Evolutionary conservation across 2,113 vertebrate genomes (phyloP), one percentile per base, ranked within the genome.

Genomic region (Cromileptes altivelis): DNA sequence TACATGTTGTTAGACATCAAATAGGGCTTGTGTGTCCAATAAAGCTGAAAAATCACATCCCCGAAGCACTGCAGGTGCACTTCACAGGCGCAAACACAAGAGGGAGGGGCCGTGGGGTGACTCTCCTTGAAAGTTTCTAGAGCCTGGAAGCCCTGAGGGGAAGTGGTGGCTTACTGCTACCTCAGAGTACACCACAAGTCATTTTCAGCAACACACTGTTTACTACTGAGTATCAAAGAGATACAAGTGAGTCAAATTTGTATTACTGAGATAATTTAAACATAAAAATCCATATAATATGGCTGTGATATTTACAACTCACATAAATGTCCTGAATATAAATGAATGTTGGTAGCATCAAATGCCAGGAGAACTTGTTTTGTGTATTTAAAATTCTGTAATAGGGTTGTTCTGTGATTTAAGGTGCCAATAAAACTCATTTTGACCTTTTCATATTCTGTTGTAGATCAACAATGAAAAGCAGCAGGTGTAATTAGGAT

Each of bases 61-160:
- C 82, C 56, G 60, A 80, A 89, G 82, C 77, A 17, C 50, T 67
- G 80, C 89, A 86, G 87, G 87, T 84, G 79, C 79, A 87, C 73
- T 82, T 83, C 70, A 85, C 69, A 75, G 67, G 45, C 52, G 67
- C 50, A 49, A 49, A 65, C 52, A 42, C 55, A 13, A 50, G 27
- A 15, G 64, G 50, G 60, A 23, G 60, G 71, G 50, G 62, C 14
- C 61, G 25, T 1, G 23, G 30, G 75, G 67, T 17, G 61, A 68
- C 30, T 80, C 72, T 68, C 49, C 47, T 85, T 78, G 13, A 81
- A 81, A 85, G 85, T 84, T 75, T 78, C 45, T 72, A 58, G 50
- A 30, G 67, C 72, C 70, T 74, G 58, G 72, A 64, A 74, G 72
- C 75, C 79, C 69, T 61, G 75, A 86, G 72, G 75, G 85, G 75